These are phyloP conservation scores for Eurystomus glaucurus DNA, from an alignment of 2,797 vertebrate genomes.

Conservation along the genomic window DNA sequence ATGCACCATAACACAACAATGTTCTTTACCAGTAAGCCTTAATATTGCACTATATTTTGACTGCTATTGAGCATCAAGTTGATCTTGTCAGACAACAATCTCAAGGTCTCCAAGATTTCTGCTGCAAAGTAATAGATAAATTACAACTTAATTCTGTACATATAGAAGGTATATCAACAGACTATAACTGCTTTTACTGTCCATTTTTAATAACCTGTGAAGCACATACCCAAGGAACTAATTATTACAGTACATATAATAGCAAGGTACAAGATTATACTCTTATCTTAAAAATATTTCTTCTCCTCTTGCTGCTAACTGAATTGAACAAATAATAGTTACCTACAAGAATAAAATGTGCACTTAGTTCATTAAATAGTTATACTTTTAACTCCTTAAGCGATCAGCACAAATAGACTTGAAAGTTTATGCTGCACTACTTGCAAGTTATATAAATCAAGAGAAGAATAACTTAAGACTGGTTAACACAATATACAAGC, in stretches of 20 bases:
- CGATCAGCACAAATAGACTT: no score
- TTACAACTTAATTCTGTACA: background rate
- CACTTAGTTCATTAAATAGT: background rate
- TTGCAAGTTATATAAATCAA: background rate
- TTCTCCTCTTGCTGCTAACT: background rate
- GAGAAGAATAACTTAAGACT: background rate
- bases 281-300: background rate
- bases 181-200: background rate
- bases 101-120: background rate
- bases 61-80: background rate
- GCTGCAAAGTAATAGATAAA: background rate
- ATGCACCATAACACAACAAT: rapidly evolving
- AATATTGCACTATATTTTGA: background rate
- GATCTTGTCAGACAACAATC: background rate
- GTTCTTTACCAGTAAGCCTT: background rate
- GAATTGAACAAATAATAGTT: background rate
- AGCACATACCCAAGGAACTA: background rate
- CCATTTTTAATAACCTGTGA: background rate
- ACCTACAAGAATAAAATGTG: background rate
- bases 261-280: background rate
- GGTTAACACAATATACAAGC: background rate
- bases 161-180: background rate
- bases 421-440: background rate
- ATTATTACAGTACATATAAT: background rate
- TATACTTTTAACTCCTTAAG: background rate